These are phyloP conservation scores for Lates calcarifer DNA, from an alignment of 2,113 vertebrate genomes.

Conservation along the genomic window DNA sequence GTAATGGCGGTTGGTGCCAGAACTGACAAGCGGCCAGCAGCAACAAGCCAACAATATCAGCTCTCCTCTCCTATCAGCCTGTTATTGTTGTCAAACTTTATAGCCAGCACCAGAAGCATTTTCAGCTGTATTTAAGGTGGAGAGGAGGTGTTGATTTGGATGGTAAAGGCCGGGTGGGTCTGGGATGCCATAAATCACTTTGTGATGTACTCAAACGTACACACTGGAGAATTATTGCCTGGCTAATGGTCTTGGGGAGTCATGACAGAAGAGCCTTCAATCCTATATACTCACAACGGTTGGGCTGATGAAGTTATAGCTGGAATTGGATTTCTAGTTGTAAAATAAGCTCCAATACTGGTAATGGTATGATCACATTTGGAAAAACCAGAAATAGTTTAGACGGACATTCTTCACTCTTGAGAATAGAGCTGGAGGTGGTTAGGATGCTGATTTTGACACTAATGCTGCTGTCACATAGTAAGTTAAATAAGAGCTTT, in stretches of 20 bases:
- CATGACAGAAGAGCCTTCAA: constrained; percentile 2
- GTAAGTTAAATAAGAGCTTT: not conserved
- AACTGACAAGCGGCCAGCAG: constrained; percentile 25
- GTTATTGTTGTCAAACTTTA: constrained; percentile 39
- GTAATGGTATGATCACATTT: not conserved
- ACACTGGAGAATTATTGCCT: constrained; percentile 24
- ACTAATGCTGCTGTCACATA: not conserved
- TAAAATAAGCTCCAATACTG: constrained; percentile 4
- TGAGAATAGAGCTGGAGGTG: not conserved
- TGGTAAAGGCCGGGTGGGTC: not conserved
- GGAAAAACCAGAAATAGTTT: constrained; percentile 5
- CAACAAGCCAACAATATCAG: constrained; percentile 33
- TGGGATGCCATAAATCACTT: constrained; percentile 27
- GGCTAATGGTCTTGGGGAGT: constrained; percentile 19
- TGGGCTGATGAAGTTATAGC: constrained; percentile 17
- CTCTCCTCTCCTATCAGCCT: constrained; percentile 21
- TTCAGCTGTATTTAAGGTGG: constrained; percentile 17
- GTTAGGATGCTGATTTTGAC: too few species aligned
- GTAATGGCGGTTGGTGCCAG: not conserved
- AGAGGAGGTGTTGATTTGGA: constrained; percentile 14
- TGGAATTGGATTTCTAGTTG: constrained; percentile 12
- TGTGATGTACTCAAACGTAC: constrained; percentile 27
- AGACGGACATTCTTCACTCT: not conserved
- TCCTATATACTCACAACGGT: constrained; percentile 15
- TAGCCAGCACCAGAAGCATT: constrained; percentile 19